Evolutionary conservation across 2,113 vertebrate genomes (phyloP), one percentile per base, ranked within the genome.

Genomic region (Ptychochromis oligacanthus): DNA sequence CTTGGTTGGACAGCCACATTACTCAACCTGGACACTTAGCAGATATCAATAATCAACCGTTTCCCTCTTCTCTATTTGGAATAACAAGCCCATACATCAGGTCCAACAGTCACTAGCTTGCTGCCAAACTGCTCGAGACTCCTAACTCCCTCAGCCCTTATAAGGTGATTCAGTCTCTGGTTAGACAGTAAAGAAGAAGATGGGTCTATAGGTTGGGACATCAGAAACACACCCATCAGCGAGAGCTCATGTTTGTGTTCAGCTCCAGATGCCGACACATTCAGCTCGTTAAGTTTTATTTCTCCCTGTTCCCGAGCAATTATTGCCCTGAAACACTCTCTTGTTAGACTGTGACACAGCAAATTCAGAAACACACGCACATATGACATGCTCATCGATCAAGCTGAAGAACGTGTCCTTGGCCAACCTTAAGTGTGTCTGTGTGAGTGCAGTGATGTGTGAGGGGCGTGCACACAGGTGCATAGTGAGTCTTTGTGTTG

Each of bases 51-150:
- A 88, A 93, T 91, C 83, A 83, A 70, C 67, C 24, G 49, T 87
- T 93, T 93, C 77, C 89, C 85, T 88, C 88, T 82, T 86, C 87
- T 87, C 83, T 87, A 80, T 90, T 91, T 90, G 90, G 83, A 90
- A 89, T 91, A 91, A 88, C 89, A 88, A 82, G 83, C 67, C 72
- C 58, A 90, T 94, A 82, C 86, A 91, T 94, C 93, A 94, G 82
- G 5, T 2, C 52, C 49, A 13, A 75, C 87, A 88, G 87, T 72
- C 67, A 59, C 81, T 78, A 57, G 64, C 74, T 61, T 74, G 43
- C 83, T 86, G 86, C 81, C 80, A 83, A 77, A 77, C 55, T 57
- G 74, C 65, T 67, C 6, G 7, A 88, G 67, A 77, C 79, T 64
- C 57, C 55, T 74, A 87, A 82, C 75, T 72, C 46, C 58, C 81